Percentiles rank a stretch among this genome's conserved stretches.
Evolutionary conservation across 2,797 vertebrate genomes (phyloP).

Genomic region (Myotis vivesi): DNA sequence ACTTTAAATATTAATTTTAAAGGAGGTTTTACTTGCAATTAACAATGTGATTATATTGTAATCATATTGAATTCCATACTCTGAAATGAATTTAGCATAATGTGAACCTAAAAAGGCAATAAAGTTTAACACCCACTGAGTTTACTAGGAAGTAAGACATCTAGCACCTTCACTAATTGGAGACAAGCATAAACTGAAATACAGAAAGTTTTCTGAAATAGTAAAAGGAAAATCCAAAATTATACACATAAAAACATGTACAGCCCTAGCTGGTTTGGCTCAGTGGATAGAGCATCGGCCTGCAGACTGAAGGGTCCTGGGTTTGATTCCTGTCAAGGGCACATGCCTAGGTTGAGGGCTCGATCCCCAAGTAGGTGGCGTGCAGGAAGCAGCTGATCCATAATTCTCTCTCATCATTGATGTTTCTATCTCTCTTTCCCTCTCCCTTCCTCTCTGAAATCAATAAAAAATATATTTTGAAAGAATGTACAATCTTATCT

Average conservation of each 20-base stretch:
- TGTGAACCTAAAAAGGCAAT: not conserved
- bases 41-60: constrained; percentile 13
- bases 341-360: too few relatives aligned
- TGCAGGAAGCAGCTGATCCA: too few relatives aligned
- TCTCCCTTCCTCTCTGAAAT: too few relatives aligned
- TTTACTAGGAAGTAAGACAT: not conserved
- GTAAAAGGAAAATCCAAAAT: not conserved
- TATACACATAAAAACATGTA: not conserved
- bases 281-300: too few relatives aligned
- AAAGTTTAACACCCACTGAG: constrained; percentile 8
- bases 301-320: too few relatives aligned
- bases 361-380: too few relatives aligned
- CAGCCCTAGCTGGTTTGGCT: too few relatives aligned
- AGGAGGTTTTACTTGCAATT: constrained; percentile 63
- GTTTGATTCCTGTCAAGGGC: too few relatives aligned
- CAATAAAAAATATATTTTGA: not conserved
- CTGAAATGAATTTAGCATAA: constrained; percentile 44
- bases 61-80: constrained; percentile 30
- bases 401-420: too few relatives aligned
- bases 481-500: not conserved
- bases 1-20: constrained; percentile 62
- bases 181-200: not conserved
- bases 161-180: not conserved
- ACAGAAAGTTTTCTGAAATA: constrained; percentile 4
- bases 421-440: too few relatives aligned